phyloP scores from a whole-genome alignment of 2,888 invertebrate genomes.

The Hydrotaea diabolus region DNA sequence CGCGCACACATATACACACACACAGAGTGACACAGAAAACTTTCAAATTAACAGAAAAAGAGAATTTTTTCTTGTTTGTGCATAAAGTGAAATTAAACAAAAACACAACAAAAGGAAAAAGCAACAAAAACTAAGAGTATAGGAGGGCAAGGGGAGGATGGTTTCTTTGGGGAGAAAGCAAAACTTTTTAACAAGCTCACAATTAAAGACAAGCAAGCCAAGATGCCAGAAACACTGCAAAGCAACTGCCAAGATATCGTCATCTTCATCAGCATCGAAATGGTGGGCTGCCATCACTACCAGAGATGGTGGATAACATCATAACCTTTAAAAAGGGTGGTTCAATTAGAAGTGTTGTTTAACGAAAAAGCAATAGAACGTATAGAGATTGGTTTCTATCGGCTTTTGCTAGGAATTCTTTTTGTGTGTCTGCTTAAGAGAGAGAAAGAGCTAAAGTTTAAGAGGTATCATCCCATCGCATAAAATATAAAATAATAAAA shows the following conservation, averaged over 20 bases:
- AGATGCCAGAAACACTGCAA: not conserved
- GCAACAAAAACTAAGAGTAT: not conserved
- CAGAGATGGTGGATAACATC: no score
- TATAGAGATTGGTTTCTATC: no score
- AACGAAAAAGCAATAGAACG: no score
- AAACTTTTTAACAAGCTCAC: slow-evolving; percentile 12
- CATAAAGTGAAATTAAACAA: slow-evolving; percentile 20
- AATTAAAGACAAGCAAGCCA: not conserved
- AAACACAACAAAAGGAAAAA: not conserved
- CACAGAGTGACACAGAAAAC: slow-evolving; percentile 11
- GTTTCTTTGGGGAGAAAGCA: not conserved
- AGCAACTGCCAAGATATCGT: not conserved
- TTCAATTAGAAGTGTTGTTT: no score
- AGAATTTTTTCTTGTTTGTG: not conserved
- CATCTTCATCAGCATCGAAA: no score
- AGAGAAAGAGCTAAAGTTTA: no score
- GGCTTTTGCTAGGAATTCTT: no score
- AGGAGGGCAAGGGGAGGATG: not conserved
- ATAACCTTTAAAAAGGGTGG: no score
- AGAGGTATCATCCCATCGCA: no score
- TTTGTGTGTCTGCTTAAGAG: no score
- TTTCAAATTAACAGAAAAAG: slow-evolving; percentile 16
- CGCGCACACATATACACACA: not conserved
- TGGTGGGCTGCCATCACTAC: no score
- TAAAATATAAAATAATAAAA: no score